Base-by-base conservation (phyloP, 2,888 invertebrate species). In the Cheilosia vulpina region DNA sequence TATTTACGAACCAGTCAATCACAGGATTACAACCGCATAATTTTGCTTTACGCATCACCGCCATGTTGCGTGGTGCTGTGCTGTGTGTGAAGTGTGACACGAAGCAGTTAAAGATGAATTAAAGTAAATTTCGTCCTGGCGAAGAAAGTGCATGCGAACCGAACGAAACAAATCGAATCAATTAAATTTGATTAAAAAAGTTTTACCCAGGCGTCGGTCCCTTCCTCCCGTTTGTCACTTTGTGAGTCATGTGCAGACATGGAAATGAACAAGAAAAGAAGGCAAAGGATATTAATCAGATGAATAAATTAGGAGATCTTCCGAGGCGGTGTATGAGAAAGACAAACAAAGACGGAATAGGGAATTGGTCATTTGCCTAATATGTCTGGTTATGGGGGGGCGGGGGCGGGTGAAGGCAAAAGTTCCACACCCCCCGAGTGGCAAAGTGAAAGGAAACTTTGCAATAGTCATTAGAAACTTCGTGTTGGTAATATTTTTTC, bases 171-270 rank as follows among this genome's bases (percentile, higher is more conserved):
- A 79, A 84, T 84, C 75, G 83, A 84, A 84, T 84, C 79, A 80
- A 79, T 84, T 84, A 75, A 80, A 80, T 80, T 84, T 84, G 84
- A 84, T 84, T 84, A 84, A 75, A 84, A 75, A 84, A 75, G 71
- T 84, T 84, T 79, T 7, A 17, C 45, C 19, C 41, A 21, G 43
- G 45, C 65, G 57, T 38, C 47, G 41, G 24, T 19, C 43, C 34
- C 31, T 41, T 24, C 31, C 13, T 19, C 24, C 68, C 24, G 62
- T 27, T 53, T 68, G 17, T 34, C 50, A 34, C 31, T 31, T 52
- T 3, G 9, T 9, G 27, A 69, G 62, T 69, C 62, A 75, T 75
- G 63, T 82, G 41, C 60, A 73, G 68, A 76, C 50, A 63, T 50
- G 68, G 62, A 60, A 65, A 57, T 15, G 43, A 68, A 27, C n/a